phyloP scores from a whole-genome alignment of 2,888 invertebrate species.

The Limnephilus auricula region DNA sequence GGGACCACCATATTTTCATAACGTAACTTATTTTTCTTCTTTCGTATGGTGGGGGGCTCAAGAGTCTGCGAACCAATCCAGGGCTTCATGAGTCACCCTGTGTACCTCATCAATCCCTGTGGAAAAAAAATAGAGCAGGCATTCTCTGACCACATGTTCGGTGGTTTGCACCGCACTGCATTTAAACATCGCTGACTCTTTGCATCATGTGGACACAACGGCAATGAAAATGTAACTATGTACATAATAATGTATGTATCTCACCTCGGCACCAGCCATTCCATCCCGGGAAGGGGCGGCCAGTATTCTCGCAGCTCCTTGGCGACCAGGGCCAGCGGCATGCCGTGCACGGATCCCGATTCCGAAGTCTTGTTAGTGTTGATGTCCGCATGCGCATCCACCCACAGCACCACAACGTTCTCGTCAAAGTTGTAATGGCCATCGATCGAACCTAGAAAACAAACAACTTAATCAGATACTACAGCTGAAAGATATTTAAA shows the following conservation, averaged over 20 bases:
- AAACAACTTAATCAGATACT: not conserved
- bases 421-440: slow-evolving; percentile 84
- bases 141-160: too few species aligned
- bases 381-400: slow-evolving; percentile 95
- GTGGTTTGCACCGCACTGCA: too few species aligned
- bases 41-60: too few species aligned
- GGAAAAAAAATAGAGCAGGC: too few species aligned
- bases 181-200: too few species aligned
- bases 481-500: not conserved
- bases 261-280: slow-evolving; percentile 88
- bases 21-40: too few species aligned
- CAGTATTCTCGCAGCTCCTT: slow-evolving; percentile 86
- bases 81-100: too few species aligned
- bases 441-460: slow-evolving; percentile 82
- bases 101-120: too few species aligned
- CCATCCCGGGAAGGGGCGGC: slow-evolving; percentile 87
- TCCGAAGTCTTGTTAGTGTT: slow-evolving; percentile 91
- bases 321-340: slow-evolving; percentile 88
- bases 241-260: not conserved
- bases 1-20: too few species aligned
- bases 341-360: slow-evolving; percentile 86
- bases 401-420: slow-evolving; percentile 89
- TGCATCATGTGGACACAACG: too few species aligned
- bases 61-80: too few species aligned
- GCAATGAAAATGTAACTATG: too few species aligned